Conservation (phyloP, 2,888 invertebrate genomes). For the Anthophora plumipes region DNA sequence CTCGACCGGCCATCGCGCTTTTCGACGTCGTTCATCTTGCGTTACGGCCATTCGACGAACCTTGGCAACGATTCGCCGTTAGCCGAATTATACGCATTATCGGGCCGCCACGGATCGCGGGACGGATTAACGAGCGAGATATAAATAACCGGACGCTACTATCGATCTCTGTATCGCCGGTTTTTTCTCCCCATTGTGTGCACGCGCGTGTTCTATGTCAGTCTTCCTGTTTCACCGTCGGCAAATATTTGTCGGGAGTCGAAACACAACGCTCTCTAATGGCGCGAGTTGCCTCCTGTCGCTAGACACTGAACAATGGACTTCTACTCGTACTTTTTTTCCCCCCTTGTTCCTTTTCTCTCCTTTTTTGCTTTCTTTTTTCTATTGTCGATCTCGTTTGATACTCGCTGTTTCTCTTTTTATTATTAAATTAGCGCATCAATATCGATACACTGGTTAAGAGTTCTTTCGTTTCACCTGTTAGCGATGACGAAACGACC, state of each 20-base stretch:
- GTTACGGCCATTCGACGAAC: constrained; percentile 14
- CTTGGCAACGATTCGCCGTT: constrained; percentile 20
- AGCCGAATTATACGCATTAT: constrained; percentile 29
- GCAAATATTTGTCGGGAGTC: constrained; percentile 65
- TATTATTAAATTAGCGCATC: constrained; percentile 22
- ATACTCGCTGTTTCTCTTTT: background rate
- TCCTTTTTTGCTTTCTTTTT: background rate
- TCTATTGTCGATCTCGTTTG: background rate
- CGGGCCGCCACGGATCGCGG: background rate
- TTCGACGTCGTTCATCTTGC: constrained; percentile 25
- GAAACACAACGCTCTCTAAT: constrained; percentile 61
- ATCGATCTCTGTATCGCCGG: constrained; percentile 58
- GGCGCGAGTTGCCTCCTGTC: constrained; percentile 7
- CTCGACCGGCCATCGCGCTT: background rate
- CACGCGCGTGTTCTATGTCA: background rate
- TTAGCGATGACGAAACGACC: background rate
- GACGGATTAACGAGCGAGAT: constrained; percentile 46
- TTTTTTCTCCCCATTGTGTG: constrained; percentile 42
- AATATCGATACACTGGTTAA: background rate
- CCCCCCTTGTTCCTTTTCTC: background rate
- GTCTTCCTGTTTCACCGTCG: constrained; percentile 49
- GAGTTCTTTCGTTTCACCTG: too few relatives aligned
- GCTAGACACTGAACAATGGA: constrained; percentile 26
- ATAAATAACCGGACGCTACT: constrained; percentile 54
- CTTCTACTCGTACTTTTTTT: constrained; percentile 8